Evolutionary conservation across 1,140 invertebrate genomes (phyloP).

Genomic region (Archegozetes longisetosus): DNA sequence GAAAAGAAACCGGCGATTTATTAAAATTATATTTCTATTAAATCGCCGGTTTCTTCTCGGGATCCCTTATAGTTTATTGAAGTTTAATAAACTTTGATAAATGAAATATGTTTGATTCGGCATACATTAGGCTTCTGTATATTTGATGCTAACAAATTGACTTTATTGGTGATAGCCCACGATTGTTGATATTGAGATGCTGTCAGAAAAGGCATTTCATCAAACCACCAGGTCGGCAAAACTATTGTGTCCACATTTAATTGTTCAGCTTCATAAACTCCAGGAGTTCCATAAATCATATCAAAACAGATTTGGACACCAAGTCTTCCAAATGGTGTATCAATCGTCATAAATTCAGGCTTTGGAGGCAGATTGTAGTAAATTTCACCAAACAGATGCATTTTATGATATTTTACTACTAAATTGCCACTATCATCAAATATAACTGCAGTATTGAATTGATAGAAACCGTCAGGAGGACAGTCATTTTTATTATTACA

Average conservation of each 20-base stretch:
- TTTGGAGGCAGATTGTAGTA: constrained; percentile 33
- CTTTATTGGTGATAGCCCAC: constrained; percentile 36
- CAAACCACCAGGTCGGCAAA: constrained; percentile 52
- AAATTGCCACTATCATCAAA: constrained; percentile 45
- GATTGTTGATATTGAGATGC: constrained; percentile 35
- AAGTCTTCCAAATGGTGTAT: constrained; percentile 38
- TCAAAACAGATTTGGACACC: constrained; percentile 60
- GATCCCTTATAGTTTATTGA: too few species aligned
- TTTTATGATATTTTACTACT: constrained; percentile 52
- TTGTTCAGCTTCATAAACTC: constrained; percentile 33
- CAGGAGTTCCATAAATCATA: constrained; percentile 46
- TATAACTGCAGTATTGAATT: constrained; percentile 58
- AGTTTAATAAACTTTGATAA: too few species aligned
- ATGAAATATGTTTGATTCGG: too few species aligned
- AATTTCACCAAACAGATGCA: constrained; percentile 44
- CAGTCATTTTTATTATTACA: constrained; percentile 21
- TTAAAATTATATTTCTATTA: too few species aligned
- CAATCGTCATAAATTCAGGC: constrained; percentile 40
- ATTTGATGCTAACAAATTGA: constrained; percentile 41
- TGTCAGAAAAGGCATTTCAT: constrained; percentile 46
- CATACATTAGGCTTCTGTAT: constrained; percentile 34
- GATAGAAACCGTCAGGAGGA: constrained; percentile 28
- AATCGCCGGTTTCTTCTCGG: too few species aligned
- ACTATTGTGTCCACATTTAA: constrained; percentile 46
- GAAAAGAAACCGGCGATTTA: too few species aligned